Base-by-base conservation (phyloP, 2,888 invertebrate genomes). In the Drosophila prostipennis region DNA sequence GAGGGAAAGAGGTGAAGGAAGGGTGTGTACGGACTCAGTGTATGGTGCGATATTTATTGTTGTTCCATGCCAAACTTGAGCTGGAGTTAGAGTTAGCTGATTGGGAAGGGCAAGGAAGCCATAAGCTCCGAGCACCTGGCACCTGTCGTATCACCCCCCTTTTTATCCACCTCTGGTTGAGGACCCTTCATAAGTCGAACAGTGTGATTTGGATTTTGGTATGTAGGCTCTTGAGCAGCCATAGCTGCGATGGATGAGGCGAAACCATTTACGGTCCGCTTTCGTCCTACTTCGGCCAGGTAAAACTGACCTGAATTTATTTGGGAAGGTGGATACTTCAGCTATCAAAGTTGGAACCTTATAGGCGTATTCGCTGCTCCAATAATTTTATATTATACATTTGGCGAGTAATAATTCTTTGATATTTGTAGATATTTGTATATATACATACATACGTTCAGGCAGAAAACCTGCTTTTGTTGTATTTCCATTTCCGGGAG, bases 1-100 rank as follows among this genome's bases (percentile, higher is more conserved):
- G 11, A 4, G 37, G 2, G 26, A 6, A 36, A 14, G 43, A 16
- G 29, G 29, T 29, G 29, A 29, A 2, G 29, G 29, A 7, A 2
- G 7, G 6, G 7, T 29, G 39, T 29, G 26, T 23, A 13, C 37
- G 43, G 40, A 11, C 23, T 26, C 64, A 34, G 52, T 34, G 69
- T 54, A 49, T 43, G 60, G 60, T 51, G 63, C 57, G 71, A 74
- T 83, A 83, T 82, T 87, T 82, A 87, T 81, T 88, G 74, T 86
- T 88, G 80, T 79, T 77, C 85, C 79, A 72, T 49, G 63, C 67
- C 80, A 74, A 79, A 80, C 69, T 64, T 68, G 29, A 32, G 54
- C 32, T 14, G 11, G 36, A 19, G 43, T 40, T 11, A 23, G 60
- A 36, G 19, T 58, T 34, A 11, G 16, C 56, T 16, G 16, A 34